phyloP scores from a whole-genome alignment of 2,797 vertebrate genomes.

The Diceros bicornis region DNA sequence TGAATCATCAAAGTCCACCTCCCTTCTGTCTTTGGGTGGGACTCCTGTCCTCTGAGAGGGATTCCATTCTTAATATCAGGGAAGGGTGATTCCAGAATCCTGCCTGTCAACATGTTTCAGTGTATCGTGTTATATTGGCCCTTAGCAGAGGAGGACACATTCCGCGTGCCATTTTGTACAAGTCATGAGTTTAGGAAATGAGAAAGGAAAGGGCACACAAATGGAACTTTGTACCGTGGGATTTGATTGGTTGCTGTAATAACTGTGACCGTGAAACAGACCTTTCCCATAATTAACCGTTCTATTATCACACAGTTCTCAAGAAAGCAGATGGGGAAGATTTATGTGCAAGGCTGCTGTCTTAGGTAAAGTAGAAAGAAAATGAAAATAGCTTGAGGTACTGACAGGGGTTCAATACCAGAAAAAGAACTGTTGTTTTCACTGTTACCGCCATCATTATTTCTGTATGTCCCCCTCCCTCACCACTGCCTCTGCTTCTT shows the following conservation, averaged over 20 bases:
- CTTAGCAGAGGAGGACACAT: background rate
- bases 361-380: conserved; percentile 40
- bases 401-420: background rate
- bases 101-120: background rate
- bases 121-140: background rate
- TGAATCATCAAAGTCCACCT: background rate
- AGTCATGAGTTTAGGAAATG: background rate
- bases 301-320: conserved; percentile 30
- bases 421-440: background rate
- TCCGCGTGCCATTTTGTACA: background rate
- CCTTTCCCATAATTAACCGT: conserved; percentile 48
- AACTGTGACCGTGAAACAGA: background rate
- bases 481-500: background rate
- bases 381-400: background rate
- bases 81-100: background rate
- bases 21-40: background rate
- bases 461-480: background rate
- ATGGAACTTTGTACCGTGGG: background rate
- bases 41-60: background rate
- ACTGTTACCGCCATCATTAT: background rate
- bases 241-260: background rate
- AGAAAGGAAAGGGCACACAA: conserved; percentile 4
- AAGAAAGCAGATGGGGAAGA: conserved; percentile 28
- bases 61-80: background rate
- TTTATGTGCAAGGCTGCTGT: conserved; percentile 37